A percentile compares a stretch with the other conserved stretches of the same genome.
These are phyloP conservation scores for Ailuropoda melanoleuca DNA, from an alignment of 2,113 vertebrate species.

Conservation along the genomic window DNA sequence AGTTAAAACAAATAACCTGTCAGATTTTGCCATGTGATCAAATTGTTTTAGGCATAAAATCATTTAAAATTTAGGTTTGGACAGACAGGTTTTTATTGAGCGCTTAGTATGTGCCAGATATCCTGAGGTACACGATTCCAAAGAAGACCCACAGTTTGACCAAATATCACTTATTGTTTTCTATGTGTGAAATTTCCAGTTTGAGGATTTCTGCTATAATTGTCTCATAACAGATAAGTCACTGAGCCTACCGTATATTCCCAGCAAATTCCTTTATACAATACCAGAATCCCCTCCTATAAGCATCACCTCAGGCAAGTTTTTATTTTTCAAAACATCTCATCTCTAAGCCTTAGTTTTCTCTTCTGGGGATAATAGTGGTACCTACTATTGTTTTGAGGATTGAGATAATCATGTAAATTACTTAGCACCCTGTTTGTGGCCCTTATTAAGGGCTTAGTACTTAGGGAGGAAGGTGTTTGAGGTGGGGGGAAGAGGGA, in stretches of 20 bases:
- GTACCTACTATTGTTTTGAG: background rate
- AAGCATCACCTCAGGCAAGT: background rate
- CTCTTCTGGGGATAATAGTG: background rate
- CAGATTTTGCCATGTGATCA: constrained; percentile 10
- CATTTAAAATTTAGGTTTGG: constrained; percentile 52
- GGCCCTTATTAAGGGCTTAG: background rate
- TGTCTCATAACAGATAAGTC: background rate
- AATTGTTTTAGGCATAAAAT: constrained; percentile 58
- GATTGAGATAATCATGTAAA: constrained; percentile 24
- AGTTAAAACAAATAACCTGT: constrained; percentile 31
- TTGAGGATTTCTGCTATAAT: constrained; percentile 15
- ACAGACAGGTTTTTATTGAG: constrained; percentile 26
- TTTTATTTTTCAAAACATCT: background rate
- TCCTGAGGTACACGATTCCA: background rate
- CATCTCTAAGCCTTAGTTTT: constrained; percentile 14
- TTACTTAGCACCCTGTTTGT: background rate
- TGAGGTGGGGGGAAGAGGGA: background rate
- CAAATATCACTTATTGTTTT: constrained; percentile 34
- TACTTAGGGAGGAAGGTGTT: background rate
- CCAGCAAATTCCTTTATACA: background rate
- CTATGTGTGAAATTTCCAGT: background rate
- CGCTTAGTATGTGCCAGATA: background rate
- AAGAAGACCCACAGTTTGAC: background rate
- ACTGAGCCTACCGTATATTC: background rate
- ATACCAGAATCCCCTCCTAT: background rate